Evolutionary conservation across 2,797 vertebrate genomes (phyloP).

Genomic region (Nyctalus aviator): DNA sequence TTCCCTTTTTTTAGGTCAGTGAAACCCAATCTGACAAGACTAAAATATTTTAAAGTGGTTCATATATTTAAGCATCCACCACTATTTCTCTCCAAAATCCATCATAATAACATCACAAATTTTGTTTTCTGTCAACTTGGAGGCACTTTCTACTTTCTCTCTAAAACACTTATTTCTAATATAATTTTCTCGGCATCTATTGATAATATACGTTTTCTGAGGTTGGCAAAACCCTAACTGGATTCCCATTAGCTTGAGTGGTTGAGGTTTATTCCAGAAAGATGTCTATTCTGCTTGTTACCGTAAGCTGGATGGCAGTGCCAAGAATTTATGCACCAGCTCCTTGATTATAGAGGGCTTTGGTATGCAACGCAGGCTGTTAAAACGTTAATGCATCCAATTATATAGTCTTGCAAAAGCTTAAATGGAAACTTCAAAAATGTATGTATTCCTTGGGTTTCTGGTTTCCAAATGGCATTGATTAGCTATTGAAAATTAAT

Average conservation of each 20-base stretch:
- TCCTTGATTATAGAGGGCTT: slow-evolving; percentile 78
- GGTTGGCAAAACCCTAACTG: slow-evolving; percentile 75
- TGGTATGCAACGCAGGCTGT: slow-evolving; percentile 66
- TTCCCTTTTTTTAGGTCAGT: slow-evolving; percentile 73
- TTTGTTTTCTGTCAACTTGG: slow-evolving; percentile 83
- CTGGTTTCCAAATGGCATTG: slow-evolving; percentile 69
- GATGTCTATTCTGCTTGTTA: slow-evolving; percentile 74
- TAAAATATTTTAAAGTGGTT: slow-evolving; percentile 73
- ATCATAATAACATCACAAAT: slow-evolving; percentile 82
- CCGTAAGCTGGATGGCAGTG: slow-evolving; percentile 68
- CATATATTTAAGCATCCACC: slow-evolving; percentile 62
- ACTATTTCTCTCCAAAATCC: slow-evolving; percentile 80
- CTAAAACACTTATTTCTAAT: slow-evolving; percentile 81
- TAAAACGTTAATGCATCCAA: slow-evolving; percentile 79
- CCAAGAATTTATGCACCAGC: slow-evolving; percentile 81
- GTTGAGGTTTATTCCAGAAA: slow-evolving; percentile 79
- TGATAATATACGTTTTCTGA: slow-evolving; percentile 75
- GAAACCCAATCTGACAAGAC: slow-evolving; percentile 28
- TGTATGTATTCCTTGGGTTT: slow-evolving; percentile 66
- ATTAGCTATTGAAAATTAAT: slow-evolving; percentile 77
- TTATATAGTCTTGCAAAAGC: slow-evolving; percentile 72
- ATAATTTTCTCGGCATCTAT: slow-evolving; percentile 71
- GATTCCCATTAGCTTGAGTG: slow-evolving; percentile 78
- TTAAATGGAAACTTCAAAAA: slow-evolving; percentile 76
- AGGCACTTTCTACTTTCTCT: slow-evolving; percentile 82